Base-by-base conservation (phyloP, 2,888 invertebrate genomes). In the Beris chalybata region DNA sequence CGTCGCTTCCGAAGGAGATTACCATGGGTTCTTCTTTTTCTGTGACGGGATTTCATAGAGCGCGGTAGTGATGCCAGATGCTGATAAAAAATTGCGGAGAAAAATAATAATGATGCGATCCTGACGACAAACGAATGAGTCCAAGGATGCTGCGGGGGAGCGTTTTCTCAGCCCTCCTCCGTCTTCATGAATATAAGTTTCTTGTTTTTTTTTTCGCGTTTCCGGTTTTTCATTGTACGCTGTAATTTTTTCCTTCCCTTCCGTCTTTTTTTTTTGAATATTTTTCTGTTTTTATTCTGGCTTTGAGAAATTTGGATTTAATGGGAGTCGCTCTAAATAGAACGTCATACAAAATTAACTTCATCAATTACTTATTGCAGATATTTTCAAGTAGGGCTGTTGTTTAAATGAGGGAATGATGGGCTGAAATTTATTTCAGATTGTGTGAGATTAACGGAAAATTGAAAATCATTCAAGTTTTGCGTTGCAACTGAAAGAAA, bases 31-130 rank as follows among this genome's bases (percentile, higher is more conserved):
- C 50, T 52, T 59, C 15, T 30, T 48, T 47, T 48, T 43, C 38
- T 12, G 12, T 47, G 47, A 9, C 5, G 7, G 47, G 47, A 5
- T 29, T 54, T 54, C 54, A 29, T 54, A 29, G 12, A 30, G 7
- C 31, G 12, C 54, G 31, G 30, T 54, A 4, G n/a, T 7, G 58
- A 61, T 52, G 52, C 67, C 69, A 69, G 69, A 69, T 67, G 69
- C 64, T 66, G 59, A 69, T 66, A 66, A 69, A 69, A 69, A 69
- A 69, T 69, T 58, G 65, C 63, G 58, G 64, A 66, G 45, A 59
- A 67, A 69, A 69, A 66, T 69, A 66, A 69, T 69, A 69, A 69
- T 69, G 69, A 69, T 69, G 66, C 65, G 65, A 67, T 69, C 65
- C 64, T 63, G 69, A 69, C 69, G 69, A 67, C 64, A 54, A 64